phyloP scores from a whole-genome alignment of 2,797 vertebrate species.

The Rhynchotus rufescens region DNA sequence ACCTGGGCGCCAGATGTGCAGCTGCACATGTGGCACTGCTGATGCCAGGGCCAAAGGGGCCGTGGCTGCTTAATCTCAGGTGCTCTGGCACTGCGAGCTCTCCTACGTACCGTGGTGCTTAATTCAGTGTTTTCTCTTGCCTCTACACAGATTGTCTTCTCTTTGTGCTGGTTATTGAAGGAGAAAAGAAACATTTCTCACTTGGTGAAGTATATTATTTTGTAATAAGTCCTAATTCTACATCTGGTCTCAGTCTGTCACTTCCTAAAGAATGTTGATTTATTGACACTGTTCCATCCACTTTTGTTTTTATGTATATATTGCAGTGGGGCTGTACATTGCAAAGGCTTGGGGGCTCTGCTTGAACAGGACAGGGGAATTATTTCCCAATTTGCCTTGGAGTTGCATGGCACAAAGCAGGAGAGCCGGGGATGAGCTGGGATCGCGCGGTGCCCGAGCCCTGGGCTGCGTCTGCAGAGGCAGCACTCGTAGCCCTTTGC shows the following conservation, averaged over 20 bases:
- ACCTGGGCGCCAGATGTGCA: not conserved
- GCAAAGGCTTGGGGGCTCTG: not conserved
- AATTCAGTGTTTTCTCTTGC: not conserved
- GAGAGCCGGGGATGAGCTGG: not conserved
- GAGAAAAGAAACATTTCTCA: not conserved
- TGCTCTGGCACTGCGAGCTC: fast-evolving
- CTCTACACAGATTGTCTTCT: not conserved
- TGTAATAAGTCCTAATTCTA: not conserved
- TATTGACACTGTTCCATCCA: fast-evolving
- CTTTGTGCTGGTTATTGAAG: not conserved
- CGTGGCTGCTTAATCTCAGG: fast-evolving
- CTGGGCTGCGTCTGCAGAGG: not conserved
- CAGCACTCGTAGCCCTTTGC: not conserved
- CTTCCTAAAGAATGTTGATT: not conserved
- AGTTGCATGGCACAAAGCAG: too few relatives aligned
- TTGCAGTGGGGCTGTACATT: not conserved
- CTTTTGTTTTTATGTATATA: fast-evolving
- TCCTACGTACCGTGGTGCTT: not conserved
- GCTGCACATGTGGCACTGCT: fast-evolving
- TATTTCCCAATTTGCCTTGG: not conserved
- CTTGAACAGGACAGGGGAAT: not conserved
- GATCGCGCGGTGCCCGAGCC: too few relatives aligned
- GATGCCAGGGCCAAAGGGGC: fast-evolving
- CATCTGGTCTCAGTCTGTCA: not conserved
- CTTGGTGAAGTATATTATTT: not conserved